These are phyloP conservation scores for Drosophila serrata DNA, from an alignment of 1,140 invertebrate genomes.

Conservation along the genomic window DNA sequence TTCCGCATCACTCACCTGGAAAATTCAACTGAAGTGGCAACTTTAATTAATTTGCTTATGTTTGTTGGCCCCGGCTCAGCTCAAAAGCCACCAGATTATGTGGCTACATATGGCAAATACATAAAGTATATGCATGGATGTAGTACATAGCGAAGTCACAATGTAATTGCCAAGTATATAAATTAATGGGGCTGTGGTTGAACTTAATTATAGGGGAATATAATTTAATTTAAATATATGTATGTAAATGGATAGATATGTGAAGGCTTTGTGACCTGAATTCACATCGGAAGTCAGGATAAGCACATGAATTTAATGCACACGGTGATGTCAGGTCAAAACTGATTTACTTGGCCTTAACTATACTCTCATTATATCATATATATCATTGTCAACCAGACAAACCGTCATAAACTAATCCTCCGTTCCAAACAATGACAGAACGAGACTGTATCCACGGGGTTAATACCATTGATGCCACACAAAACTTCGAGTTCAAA, in stretches of 20 bases:
- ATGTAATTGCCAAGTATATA: slow-evolving; percentile 53
- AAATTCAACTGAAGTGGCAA: slow-evolving; percentile 85
- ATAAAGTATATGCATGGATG: neutral
- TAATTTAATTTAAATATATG: slow-evolving; percentile 49
- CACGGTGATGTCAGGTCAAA: slow-evolving; percentile 23
- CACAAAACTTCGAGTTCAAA: slow-evolving; percentile 40
- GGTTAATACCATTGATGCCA: slow-evolving; percentile 18
- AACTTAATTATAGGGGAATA: slow-evolving; percentile 51
- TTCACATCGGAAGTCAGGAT: slow-evolving; percentile 30
- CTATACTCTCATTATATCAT: neutral
- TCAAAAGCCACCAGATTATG: slow-evolving; percentile 45
- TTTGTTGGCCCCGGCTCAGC: slow-evolving; percentile 44
- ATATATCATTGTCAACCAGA: slow-evolving; percentile 6
- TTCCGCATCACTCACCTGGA: slow-evolving; percentile 85
- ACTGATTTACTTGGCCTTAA: neutral
- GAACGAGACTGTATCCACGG: slow-evolving; percentile 11
- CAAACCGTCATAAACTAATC: slow-evolving; percentile 27
- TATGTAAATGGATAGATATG: slow-evolving; percentile 9
- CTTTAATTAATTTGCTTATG: slow-evolving; percentile 85
- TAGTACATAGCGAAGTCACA: slow-evolving; percentile 12
- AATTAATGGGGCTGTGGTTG: slow-evolving; percentile 32
- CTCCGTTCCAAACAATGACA: neutral
- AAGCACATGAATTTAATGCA: slow-evolving; percentile 10
- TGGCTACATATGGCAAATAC: neutral
- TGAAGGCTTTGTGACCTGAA: slow-evolving; percentile 43